Evolutionary conservation across 2,797 vertebrate species (phyloP), one percentile per base, ranked within the genome.

Genomic region (Leptatherina wallacei): DNA sequence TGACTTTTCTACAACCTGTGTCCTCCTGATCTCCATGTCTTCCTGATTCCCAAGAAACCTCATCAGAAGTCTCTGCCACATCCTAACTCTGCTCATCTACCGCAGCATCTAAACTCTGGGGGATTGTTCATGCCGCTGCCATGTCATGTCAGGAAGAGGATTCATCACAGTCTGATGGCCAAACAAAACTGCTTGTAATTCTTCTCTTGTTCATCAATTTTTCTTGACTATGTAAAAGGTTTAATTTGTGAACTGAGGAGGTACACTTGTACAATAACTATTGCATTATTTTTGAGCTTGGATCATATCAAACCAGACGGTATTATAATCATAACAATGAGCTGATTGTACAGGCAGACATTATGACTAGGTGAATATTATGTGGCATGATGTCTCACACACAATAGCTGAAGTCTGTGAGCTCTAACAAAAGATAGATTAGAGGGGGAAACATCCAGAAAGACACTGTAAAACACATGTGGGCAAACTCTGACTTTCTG

Each of bases 321-420:
- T 20, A 47, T 16, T 33, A 24, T 24, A 63, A 47, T 65, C 8
- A 42, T 49, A 73, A 22, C 20, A 14, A 61, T 2, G 6, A 16
- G 66, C 73, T 4, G 42, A 73, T 67, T 20, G 47, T 29, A 33
- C 60, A 42, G 30, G 16, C 11, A 59, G 22, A 69, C 61, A 36
- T 7, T 20, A 38, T 35, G 62, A 60, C 33, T 51, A 40, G 42
- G 60, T 60, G 33, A 66, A 51, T 61, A 35, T 16, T 29, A 56
- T 22, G 44, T 62, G 12, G 35, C 13, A 29, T 36, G 32, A 36
- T 55, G 42, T 61, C 29, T 27, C 5, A 71, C 56, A 44, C 5
- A 33, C 22, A 59, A 62, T 0, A 6, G 38, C 27, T 40, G 20
- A 64, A 35, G 57, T 52, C 7, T 29, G 24, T 56, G 24, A 30